Conservation (phyloP, 2,888 invertebrate species). For the Caenorhabditis sp. region DNA sequence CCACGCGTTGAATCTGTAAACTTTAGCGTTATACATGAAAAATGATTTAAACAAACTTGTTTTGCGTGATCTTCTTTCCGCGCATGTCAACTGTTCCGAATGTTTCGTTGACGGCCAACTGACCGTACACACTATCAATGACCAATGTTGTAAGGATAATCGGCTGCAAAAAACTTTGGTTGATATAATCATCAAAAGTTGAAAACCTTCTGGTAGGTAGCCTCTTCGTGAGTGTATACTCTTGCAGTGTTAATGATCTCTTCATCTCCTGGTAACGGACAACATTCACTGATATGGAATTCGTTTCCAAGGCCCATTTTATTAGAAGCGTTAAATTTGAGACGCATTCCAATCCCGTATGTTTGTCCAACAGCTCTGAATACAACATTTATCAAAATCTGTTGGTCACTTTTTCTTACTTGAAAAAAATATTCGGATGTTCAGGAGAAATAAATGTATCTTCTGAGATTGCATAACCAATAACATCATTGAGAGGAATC, state of each 20-base stretch:
- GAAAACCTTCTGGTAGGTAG: background rate
- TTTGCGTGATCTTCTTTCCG: background rate
- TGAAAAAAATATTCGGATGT: slow-evolving; percentile 29
- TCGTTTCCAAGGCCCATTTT: background rate
- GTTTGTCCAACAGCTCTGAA: background rate
- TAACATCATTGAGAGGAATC: slow-evolving; percentile 6
- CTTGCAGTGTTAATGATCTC: background rate
- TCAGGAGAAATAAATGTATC: slow-evolving; percentile 18
- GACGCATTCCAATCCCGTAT: background rate
- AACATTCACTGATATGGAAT: background rate
- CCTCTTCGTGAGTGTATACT: background rate
- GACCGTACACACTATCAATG: background rate
- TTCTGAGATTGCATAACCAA: slow-evolving; percentile 16
- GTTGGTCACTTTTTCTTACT: background rate
- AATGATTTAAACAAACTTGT: no score
- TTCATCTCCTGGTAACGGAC: background rate
- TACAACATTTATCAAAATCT: background rate
- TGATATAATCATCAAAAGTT: background rate
- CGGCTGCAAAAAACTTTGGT: background rate
- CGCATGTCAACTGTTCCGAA: background rate
- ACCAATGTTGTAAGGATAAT: background rate
- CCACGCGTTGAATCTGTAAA: slow-evolving; percentile 20
- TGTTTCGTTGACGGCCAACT: background rate
- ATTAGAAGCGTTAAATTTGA: background rate
- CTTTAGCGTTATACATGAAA: background rate